Conservation (phyloP, 2,113 vertebrate genomes). For the Rynchops niger region DNA sequence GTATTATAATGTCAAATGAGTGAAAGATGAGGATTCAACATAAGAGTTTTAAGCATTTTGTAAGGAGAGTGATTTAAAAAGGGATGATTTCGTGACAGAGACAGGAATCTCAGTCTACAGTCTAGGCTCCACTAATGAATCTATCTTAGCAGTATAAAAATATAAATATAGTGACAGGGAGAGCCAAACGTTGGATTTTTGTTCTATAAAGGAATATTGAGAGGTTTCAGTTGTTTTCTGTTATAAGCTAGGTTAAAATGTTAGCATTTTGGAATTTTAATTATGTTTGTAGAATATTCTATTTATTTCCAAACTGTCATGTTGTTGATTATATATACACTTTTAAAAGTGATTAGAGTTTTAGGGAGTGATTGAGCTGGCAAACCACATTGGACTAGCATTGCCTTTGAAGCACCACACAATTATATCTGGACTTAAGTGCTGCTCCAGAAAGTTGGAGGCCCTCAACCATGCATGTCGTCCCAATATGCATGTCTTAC, state of each 20-base stretch:
- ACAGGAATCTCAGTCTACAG: background rate
- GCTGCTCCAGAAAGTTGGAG: background rate
- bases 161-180: background rate
- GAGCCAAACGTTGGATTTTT: background rate
- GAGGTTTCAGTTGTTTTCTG: background rate
- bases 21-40: background rate
- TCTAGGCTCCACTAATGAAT: background rate
- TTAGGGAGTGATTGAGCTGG: background rate
- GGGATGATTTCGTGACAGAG: background rate
- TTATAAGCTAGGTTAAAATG: background rate
- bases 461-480: background rate
- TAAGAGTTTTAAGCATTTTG: background rate
- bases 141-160: background rate
- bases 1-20: background rate
- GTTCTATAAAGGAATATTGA: background rate
- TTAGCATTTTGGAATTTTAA: background rate
- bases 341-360: background rate
- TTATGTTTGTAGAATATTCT: background rate
- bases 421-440: background rate
- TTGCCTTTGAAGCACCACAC: background rate
- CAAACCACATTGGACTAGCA: background rate
- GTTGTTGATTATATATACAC: fast-evolving
- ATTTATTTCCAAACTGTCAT: background rate
- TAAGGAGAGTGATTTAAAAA: background rate
- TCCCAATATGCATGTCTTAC: background rate